Conservation (phyloP, 2,888 invertebrate species). For the Drosophila cognata region DNA sequence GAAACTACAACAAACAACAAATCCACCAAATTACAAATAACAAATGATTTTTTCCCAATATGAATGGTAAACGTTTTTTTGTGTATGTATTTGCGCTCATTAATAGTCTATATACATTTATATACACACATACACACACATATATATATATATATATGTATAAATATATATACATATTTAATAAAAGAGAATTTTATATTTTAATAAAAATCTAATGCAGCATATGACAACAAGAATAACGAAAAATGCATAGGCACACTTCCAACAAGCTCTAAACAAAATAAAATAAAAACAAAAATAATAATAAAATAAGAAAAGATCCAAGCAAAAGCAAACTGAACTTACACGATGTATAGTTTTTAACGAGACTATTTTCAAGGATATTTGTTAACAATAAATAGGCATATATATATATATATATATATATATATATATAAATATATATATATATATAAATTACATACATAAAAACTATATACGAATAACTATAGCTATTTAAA, state of each 20-base stretch:
- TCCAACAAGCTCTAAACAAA: slow-evolving; percentile 57
- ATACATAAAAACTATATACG: slow-evolving; percentile 40
- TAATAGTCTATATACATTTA: slow-evolving; percentile 51
- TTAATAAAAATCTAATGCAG: slow-evolving; percentile 64
- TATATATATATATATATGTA: slow-evolving; percentile 1
- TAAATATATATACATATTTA: slow-evolving; percentile 31
- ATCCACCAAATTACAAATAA: slow-evolving; percentile 74
- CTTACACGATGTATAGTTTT: slow-evolving; percentile 69
- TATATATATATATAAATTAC: slow-evolving; percentile 11
- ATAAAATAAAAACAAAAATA: slow-evolving; percentile 4
- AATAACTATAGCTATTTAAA: slow-evolving; percentile 46
- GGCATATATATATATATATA: slow-evolving; percentile 32
- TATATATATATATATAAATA: slow-evolving; percentile 1
- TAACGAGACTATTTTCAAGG: slow-evolving; percentile 59
- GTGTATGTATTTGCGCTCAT: slow-evolving; percentile 68
- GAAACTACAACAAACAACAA: slow-evolving; percentile 72
- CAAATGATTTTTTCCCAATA: slow-evolving; percentile 58
- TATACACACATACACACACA: slow-evolving; percentile 36
- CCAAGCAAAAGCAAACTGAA: slow-evolving; percentile 37
- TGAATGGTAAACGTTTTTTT: slow-evolving; percentile 49
- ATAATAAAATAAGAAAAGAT: slow-evolving; percentile 30
- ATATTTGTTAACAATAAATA: slow-evolving; percentile 58
- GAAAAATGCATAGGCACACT: slow-evolving; percentile 39
- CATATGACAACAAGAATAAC: slow-evolving; percentile 61
- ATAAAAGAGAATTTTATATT: slow-evolving; percentile 66